Base-by-base conservation (phyloP, 2,888 invertebrate species). In the Anticlea derivata region DNA sequence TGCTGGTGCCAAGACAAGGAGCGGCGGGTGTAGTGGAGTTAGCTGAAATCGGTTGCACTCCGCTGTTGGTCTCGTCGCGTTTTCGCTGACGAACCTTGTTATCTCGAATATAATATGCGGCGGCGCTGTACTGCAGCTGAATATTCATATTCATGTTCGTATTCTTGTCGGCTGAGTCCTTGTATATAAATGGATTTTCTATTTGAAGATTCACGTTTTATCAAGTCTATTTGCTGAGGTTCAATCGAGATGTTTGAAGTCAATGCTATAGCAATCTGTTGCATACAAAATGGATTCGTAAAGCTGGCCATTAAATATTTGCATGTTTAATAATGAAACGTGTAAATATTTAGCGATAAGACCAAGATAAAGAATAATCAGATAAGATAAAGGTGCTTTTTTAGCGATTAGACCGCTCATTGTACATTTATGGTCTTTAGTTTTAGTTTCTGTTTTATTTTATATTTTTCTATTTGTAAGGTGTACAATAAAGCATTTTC, bases 11-110 rank as follows among this genome's bases (percentile, higher is more conserved):
- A 83, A 81, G 76, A 73, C 66, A 69, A 65, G 63, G 60, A 58
- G 45, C 58, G 60, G 61, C 55, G 59, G 62, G 59, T 59, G 62
- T 61, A 68, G 70, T 68, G 67, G 74, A 74, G 75, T 73, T 79
- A 70, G 77, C 77, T 73, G 61, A 76, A 80, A 82, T 73, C 73
- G 73, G 64, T 69, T 57, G 68, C 66, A 68, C 55, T 53, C 58
- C 59, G 58, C 62, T 61, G 61, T 61, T 59, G 65, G 68, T 34
- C 48, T 50, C 45, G 34, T 35, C 49, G 61, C 66, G 68, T 81
- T 86, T 68, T 75, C n/a, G 86, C 89, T 89, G 89, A 88, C 88
- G 86, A 87, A 82, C 78, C 87, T 86, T 86, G 86, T 89, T 89
- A 88, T 80, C 80, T 68, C 72, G 70, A 76, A 79, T 79, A 75